These are phyloP conservation scores for Phodopus roborovskii DNA, from an alignment of 2,113 vertebrate genomes.

Conservation along the genomic window DNA sequence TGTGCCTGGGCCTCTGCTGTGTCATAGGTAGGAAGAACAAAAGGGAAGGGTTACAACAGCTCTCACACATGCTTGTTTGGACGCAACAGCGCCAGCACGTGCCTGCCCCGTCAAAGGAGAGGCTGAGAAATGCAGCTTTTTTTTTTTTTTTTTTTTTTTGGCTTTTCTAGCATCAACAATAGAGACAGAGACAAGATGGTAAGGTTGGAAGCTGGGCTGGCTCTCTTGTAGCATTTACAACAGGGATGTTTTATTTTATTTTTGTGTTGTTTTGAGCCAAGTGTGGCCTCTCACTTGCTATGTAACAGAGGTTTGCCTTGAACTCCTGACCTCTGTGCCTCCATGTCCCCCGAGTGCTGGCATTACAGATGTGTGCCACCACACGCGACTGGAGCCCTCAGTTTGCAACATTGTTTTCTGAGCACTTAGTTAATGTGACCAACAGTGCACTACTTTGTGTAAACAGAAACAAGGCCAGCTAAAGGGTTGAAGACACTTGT, in stretches of 20 bases:
- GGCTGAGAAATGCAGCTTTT: neutral
- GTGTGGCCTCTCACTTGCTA: neutral
- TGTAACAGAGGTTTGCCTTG: neutral
- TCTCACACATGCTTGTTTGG: neutral
- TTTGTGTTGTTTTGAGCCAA: neutral
- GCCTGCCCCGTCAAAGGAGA: neutral
- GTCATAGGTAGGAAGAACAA: neutral
- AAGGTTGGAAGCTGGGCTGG: neutral
- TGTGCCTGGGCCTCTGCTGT: neutral
- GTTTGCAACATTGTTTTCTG: neutral
- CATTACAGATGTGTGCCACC: neutral
- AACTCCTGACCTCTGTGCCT: neutral
- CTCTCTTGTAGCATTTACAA: neutral
- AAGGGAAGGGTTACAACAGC: neutral
- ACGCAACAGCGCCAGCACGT: neutral
- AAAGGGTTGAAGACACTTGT: neutral
- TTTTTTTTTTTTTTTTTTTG: neutral
- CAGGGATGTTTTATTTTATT: neutral
- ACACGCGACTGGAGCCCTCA: neutral
- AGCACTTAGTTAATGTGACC: neutral
- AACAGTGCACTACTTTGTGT: neutral
- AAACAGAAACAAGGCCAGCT: neutral
- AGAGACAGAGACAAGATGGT: neutral
- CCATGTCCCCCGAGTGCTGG: neutral
- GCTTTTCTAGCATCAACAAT: neutral